Percentiles rank a stretch among this genome's conserved stretches.
Evolutionary conservation across 2,113 vertebrate genomes (phyloP).

Genomic region (Scalopus aquaticus): DNA sequence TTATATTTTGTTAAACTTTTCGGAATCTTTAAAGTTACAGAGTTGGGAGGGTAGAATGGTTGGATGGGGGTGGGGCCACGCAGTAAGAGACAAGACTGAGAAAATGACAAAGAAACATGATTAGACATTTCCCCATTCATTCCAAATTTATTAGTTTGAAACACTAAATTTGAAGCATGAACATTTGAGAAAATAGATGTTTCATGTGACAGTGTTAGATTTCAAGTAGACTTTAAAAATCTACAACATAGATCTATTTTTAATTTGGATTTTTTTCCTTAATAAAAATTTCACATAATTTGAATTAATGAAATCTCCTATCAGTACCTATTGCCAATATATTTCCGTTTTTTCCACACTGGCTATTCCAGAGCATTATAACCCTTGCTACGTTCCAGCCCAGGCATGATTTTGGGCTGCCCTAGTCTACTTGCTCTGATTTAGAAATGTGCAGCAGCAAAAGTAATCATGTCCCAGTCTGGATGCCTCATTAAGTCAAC

Average conservation of each 20-base stretch:
- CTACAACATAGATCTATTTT: neutral
- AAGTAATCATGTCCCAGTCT: neutral
- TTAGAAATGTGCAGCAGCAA: neutral
- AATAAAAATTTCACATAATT: neutral
- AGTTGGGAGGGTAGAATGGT: neutral
- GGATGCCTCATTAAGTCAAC: conserved; percentile 1
- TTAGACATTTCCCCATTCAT: neutral
- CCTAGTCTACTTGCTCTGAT: neutral
- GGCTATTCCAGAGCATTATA: neutral
- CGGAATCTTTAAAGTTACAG: neutral
- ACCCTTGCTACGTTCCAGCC: no score
- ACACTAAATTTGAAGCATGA: conserved; percentile 7
- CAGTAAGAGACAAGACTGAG: neutral
- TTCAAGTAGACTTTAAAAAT: neutral
- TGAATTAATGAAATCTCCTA: neutral
- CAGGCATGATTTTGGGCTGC: neutral
- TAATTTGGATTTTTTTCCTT: conserved; percentile 18
- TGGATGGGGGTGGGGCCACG: neutral
- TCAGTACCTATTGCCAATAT: neutral
- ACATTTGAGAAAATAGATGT: conserved; percentile 3
- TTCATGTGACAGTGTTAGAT: neutral
- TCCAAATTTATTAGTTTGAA: conserved; percentile 21
- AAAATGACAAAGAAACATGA: neutral
- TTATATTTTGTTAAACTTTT: conserved; percentile 11
- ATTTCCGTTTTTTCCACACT: neutral